Percentiles rank a stretch among this genome's conserved stretches.
phyloP scores from a whole-genome alignment of 2,797 vertebrate species.

The Lepilemur septentrionalis region DNA sequence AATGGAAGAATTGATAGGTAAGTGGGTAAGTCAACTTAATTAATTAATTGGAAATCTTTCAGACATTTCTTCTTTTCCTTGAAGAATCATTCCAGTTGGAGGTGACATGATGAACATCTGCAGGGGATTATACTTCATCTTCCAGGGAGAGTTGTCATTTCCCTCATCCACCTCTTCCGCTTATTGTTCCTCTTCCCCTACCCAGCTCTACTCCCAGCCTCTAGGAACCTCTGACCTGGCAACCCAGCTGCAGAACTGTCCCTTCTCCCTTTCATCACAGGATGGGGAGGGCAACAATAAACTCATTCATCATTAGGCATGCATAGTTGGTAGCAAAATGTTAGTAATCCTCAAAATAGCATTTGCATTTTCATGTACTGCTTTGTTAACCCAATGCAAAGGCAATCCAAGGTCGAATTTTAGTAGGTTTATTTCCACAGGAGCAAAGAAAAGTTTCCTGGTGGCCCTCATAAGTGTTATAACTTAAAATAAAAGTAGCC shows the following conservation, averaged over 20 bases:
- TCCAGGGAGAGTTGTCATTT: neutral
- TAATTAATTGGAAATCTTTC: neutral
- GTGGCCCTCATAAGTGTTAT: neutral
- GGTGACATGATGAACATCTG: neutral
- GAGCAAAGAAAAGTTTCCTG: neutral
- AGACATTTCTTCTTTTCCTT: neutral
- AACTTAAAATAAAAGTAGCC: slow-evolving; percentile 6
- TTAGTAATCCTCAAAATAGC: neutral
- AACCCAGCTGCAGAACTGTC: too few relatives aligned
- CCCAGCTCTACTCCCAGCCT: too few relatives aligned
- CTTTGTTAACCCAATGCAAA: neutral
- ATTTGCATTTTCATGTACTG: neutral
- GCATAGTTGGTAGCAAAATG: neutral
- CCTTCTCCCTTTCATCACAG: neutral
- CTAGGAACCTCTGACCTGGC: neutral
- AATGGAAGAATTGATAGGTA: neutral
- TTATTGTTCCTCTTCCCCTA: neutral
- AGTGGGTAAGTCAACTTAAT: neutral
- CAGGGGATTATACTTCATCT: neutral
- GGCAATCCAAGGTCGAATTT: neutral
- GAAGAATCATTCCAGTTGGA: neutral
- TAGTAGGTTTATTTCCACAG: slow-evolving; percentile 6
- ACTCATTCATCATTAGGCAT: accelerated
- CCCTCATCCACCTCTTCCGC: neutral
- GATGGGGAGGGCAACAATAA: neutral